A percentile compares a stretch with the other conserved stretches of the same genome.
Evolutionary conservation across 2,113 vertebrate genomes (phyloP).

Genomic region (Ceratotherium simum): DNA sequence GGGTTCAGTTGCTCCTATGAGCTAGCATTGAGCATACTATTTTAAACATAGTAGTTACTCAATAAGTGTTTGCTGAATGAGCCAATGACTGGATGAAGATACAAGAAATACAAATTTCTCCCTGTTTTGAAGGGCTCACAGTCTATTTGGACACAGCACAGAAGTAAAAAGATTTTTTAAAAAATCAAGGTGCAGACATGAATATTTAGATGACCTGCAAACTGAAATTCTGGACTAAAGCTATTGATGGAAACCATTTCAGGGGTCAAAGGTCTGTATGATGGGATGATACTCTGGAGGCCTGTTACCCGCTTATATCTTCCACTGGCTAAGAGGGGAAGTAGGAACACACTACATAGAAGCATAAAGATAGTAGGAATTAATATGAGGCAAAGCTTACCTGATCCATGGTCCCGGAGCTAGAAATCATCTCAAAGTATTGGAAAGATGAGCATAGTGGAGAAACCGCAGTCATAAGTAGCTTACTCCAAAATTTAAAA

Average conservation of each 20-base stretch:
- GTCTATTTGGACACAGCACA: background rate
- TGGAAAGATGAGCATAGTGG: background rate
- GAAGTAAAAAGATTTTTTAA: background rate
- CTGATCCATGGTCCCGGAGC: background rate
- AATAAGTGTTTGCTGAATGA: background rate
- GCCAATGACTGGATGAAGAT: background rate
- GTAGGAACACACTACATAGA: background rate
- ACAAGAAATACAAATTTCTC: background rate
- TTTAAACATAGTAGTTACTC: background rate
- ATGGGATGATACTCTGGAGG: background rate
- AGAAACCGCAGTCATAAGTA: background rate
- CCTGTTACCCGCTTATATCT: background rate
- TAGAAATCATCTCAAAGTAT: conserved; percentile 40
- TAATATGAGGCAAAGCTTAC: background rate
- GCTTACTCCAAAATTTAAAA: background rate
- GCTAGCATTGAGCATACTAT: background rate
- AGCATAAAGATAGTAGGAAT: background rate
- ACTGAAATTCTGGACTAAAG: background rate
- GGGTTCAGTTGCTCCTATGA: background rate
- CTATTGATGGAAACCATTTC: background rate
- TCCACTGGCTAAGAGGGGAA: background rate
- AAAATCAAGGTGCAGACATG: background rate
- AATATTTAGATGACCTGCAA: background rate
- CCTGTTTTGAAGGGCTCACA: background rate
- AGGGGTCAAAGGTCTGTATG: background rate